Evolutionary conservation across 2,113 vertebrate species (phyloP), one percentile per base, ranked within the genome.

Genomic region (Notiomystis cincta): DNA sequence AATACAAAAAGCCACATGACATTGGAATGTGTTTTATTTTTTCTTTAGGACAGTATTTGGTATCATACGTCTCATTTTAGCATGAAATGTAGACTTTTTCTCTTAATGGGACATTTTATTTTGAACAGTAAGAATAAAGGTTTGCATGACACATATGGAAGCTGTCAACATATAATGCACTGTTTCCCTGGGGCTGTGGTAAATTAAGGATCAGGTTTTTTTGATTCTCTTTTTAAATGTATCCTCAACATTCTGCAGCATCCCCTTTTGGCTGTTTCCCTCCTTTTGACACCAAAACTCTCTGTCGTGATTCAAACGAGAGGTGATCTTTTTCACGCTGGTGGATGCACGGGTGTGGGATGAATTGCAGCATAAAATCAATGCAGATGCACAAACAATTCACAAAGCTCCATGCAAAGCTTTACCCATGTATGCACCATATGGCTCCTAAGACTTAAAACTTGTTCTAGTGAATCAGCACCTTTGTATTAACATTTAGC

Each of bases 141-240:
- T 94, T 95, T 96, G 84, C 93, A 96, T 96, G 97, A 96, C 91
- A 95, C 96, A 96, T 95, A 96, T 96, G 96, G 96, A 97, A 97
- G 70, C 91, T 97, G 96, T 97, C 97, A 97, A 92, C 90, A 93
- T 97, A 65, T 89, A 94, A 97, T 89, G 83, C 96, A 65, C 54
- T 91, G 33, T 94, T 95, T 91, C 73, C 81, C 94, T 75, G 38
- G 31, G 89, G 96, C 90, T 88, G 64, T 83, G 76, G 76, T 93
- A 96, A 94, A 96, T 95, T 90, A 96, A 94, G 54, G 76, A 88
- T 95, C 76, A 88, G 84, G 40, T 9, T 66, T 89, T 96, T 75
- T 95, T 67, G 3, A 86, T 83, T 88, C 73, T 87, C 40, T 85
- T 92, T 96, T 94, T 91, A 24, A 95, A 93, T 70, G 50, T 88